Percentiles rank a stretch among this genome's conserved stretches.
phyloP scores from a whole-genome alignment of 2,888 invertebrate genomes.

The Deroplatys truncata region DNA sequence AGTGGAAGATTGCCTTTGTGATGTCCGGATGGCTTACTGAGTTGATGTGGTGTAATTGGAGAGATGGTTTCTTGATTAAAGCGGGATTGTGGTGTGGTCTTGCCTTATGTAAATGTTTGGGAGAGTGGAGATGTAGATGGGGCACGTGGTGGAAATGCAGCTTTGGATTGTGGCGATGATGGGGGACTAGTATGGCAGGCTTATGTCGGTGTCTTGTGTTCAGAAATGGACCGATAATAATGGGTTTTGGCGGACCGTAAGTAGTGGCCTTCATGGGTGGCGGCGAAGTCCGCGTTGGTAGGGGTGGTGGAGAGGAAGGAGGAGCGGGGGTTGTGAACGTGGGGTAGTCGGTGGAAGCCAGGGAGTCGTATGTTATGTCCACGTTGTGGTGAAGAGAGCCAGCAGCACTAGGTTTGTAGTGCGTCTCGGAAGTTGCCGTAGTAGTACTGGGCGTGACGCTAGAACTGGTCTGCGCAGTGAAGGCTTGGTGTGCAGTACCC shows the following conservation, averaged over 20 bases:
- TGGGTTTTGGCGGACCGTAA: constrained; percentile 28
- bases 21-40: background rate
- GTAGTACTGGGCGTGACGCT: background rate
- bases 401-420: background rate
- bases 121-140: background rate
- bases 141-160: background rate
- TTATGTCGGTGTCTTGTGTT: background rate
- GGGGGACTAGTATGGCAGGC: background rate
- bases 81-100: constrained; percentile 4
- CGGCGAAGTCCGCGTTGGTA: background rate
- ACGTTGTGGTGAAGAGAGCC: background rate
- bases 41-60: background rate
- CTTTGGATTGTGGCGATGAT: background rate
- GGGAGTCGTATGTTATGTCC: constrained; percentile 18
- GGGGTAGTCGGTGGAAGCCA: background rate
- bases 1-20: constrained; percentile 2
- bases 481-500: background rate
- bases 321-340: background rate
- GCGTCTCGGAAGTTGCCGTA: background rate
- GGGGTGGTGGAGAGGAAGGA: background rate
- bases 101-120: background rate
- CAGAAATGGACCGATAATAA: background rate
- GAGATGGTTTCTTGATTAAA: background rate
- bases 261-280: constrained; percentile 25
- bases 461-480: background rate